These are phyloP conservation scores for Aporrectodea caliginosa DNA, from an alignment of 1,140 invertebrate species.

Conservation along the genomic window DNA sequence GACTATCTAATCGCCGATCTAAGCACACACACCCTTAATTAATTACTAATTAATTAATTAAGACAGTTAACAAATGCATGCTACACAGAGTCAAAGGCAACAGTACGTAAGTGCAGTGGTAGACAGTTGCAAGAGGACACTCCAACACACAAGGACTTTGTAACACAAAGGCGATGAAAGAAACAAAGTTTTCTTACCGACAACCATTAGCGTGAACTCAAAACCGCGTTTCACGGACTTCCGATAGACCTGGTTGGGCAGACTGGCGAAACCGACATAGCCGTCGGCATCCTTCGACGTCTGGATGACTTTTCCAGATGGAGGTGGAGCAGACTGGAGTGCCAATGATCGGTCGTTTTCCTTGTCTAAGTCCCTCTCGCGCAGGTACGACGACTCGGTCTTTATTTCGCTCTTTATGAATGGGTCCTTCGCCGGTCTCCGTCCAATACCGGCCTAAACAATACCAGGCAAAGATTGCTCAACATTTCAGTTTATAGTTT, in stretches of 20 bases:
- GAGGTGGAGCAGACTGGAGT: not conserved
- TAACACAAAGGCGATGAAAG: no score
- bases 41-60: no score
- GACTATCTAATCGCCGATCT: no score
- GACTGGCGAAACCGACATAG: conserved; percentile 46
- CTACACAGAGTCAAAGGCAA: no score
- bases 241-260: conserved; percentile 51
- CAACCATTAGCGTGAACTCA: conserved; percentile 53
- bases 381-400: not conserved
- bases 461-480: not conserved
- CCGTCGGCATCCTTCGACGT: not conserved
- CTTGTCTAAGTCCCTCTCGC: not conserved
- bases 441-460: not conserved
- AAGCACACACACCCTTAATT: no score
- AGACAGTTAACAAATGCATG: no score
- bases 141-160: no score
- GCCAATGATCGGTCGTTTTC: not conserved
- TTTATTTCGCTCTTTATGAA: not conserved
- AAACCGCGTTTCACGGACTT: conserved; percentile 52
- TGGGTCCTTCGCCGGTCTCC: not conserved
- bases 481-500: no score
- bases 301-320: not conserved
- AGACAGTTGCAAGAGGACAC: no score
- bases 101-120: no score
- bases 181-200: no score